Conservation (phyloP, 2,888 invertebrate species). For the Atethmia centrago region DNA sequence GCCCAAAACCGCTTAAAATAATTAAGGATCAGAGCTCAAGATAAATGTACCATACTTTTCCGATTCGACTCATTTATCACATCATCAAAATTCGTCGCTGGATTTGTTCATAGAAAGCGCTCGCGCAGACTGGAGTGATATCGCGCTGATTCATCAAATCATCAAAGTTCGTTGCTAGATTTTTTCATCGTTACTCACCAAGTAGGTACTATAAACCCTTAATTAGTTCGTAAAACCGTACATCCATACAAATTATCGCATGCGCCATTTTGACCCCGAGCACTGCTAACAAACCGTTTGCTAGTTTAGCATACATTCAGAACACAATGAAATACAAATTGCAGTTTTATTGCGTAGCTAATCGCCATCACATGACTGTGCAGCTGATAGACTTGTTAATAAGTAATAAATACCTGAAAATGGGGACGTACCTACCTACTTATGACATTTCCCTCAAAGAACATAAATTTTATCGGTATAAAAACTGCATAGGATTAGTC, state of each 20-base stretch:
- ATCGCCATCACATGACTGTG: conserved; percentile 9
- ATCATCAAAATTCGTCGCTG: neutral
- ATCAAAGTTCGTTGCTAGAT: neutral
- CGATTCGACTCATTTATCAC: neutral
- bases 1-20: too few relatives aligned
- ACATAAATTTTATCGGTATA: neutral
- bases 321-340: conserved; percentile 44
- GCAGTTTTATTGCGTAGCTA: conserved; percentile 47
- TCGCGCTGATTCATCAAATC: too few relatives aligned
- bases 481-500: neutral
- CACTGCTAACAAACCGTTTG: conserved; percentile 13
- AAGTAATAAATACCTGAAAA: conserved; percentile 5
- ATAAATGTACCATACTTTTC: too few relatives aligned
- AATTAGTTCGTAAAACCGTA: conserved; percentile 14
- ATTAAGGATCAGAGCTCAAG: too few relatives aligned
- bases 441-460: neutral
- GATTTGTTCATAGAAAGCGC: neutral
- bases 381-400: neutral
- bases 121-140: too few relatives aligned
- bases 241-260: neutral
- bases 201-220: neutral
- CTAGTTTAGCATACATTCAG: conserved; percentile 19
- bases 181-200: conserved; percentile 10
- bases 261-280: neutral
- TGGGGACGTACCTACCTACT: conserved; percentile 11